phyloP scores from a whole-genome alignment of 2,797 vertebrate species.

The Sebastes umbrosus region DNA sequence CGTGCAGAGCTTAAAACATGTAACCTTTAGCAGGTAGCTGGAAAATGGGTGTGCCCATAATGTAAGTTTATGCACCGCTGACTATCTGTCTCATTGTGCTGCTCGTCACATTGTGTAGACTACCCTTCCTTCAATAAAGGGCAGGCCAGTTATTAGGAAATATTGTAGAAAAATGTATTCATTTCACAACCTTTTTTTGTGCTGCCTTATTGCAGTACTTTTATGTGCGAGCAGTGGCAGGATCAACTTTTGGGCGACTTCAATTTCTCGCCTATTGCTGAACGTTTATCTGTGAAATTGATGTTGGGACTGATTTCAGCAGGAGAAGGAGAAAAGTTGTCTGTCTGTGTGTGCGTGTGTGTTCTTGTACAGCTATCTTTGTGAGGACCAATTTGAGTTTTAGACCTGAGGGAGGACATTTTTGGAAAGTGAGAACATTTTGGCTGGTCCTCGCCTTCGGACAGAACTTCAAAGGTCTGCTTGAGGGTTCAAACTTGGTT shows the following conservation, averaged over 20 bases:
- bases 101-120: background rate
- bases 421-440: no score
- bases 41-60: background rate
- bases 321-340: background rate
- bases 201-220: background rate
- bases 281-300: slow-evolving; percentile 54
- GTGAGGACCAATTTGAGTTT: no score
- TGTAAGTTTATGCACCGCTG: background rate
- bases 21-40: background rate
- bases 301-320: slow-evolving; percentile 34
- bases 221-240: background rate
- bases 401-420: no score
- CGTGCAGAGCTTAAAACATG: background rate
- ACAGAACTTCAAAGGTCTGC: no score
- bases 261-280: slow-evolving; percentile 30
- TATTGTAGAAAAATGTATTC: background rate
- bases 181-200: background rate
- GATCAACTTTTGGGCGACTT: slow-evolving; percentile 3
- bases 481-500: no score
- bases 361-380: no score
- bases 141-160: background rate
- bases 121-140: background rate
- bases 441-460: no score
- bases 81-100: background rate
- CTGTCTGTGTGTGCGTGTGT: background rate